Conservation (phyloP, 2,797 vertebrate genomes). For the Rhinogobio ventralis region DNA sequence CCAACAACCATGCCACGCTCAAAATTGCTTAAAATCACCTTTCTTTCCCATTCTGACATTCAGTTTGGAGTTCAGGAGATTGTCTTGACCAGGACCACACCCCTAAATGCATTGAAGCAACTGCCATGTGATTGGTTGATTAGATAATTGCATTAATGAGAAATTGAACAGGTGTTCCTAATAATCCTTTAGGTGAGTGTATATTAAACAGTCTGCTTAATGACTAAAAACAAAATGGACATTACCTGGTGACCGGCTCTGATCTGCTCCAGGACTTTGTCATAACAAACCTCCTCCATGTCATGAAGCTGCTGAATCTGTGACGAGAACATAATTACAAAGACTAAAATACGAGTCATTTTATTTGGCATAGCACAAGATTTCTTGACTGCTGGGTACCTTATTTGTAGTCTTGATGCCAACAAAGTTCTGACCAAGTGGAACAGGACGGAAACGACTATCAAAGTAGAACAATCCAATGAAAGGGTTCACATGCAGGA, state of each 20-base stretch:
- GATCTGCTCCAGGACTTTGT: conserved; percentile 93
- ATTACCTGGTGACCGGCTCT: conserved; percentile 93
- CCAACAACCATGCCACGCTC: too few relatives aligned
- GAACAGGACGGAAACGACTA: conserved; percentile 93
- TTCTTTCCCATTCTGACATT: too few relatives aligned
- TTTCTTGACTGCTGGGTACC: conserved; percentile 72
- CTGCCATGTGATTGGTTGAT: too few relatives aligned
- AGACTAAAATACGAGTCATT: background rate
- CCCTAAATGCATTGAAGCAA: too few relatives aligned
- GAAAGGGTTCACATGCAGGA: conserved; percentile 95
- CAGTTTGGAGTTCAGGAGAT: too few relatives aligned
- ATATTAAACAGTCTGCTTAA: background rate
- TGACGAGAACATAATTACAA: background rate
- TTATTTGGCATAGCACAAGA: background rate
- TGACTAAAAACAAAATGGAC: background rate
- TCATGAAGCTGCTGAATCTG: conserved; percentile 95
- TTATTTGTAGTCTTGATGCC: conserved; percentile 94
- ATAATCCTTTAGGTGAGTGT: too few relatives aligned
- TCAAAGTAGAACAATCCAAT: conserved; percentile 98
- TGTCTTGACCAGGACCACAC: too few relatives aligned
- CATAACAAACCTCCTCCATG: conserved; percentile 96
- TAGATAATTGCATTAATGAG: too few relatives aligned
- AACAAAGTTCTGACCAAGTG: conserved; percentile 93
- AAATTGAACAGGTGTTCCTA: too few relatives aligned
- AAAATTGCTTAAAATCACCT: too few relatives aligned